Percentiles rank a stretch among this genome's conserved stretches.
Evolutionary conservation across 1,140 invertebrate species (phyloP).

Genomic region (Drosophila mojavensis): DNA sequence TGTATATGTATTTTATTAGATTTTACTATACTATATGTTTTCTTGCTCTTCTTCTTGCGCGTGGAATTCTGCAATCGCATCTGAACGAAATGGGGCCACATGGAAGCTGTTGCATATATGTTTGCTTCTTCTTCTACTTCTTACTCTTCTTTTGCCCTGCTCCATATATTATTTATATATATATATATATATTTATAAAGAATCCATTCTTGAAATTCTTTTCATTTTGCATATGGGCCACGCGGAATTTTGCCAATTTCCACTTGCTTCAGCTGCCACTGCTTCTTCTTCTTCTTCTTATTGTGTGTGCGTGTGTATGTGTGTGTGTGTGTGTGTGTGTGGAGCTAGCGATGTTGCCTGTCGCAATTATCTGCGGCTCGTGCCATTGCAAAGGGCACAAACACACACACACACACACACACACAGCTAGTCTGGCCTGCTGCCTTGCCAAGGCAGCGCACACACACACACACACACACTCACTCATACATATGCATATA

Average conservation of each 20-base stretch:
- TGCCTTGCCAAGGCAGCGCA: constrained; percentile 35
- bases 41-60: no score
- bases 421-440: constrained; percentile 17
- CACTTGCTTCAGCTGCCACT: constrained; percentile 21
- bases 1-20: no score
- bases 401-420: constrained; percentile 24
- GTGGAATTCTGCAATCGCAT: not conserved
- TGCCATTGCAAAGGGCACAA: constrained; percentile 36
- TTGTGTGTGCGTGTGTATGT: not conserved
- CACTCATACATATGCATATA: not conserved
- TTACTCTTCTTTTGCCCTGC: not conserved
- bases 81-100: not conserved
- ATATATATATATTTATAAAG: constrained; percentile 10
- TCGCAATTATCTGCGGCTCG: constrained; percentile 34
- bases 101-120: not conserved
- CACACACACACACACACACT: constrained; percentile 12
- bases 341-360: not conserved
- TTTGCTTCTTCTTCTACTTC: not conserved
- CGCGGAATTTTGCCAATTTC: constrained; percentile 44
- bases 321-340: not conserved
- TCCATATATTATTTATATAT: constrained; percentile 1
- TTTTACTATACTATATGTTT: no score
- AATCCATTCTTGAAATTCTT: constrained; percentile 38
- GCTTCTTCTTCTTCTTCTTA: not conserved
- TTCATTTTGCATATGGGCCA: constrained; percentile 48